Evolutionary conservation across 2,797 vertebrate genomes (phyloP).

Genomic region (Darevskia mixta): DNA sequence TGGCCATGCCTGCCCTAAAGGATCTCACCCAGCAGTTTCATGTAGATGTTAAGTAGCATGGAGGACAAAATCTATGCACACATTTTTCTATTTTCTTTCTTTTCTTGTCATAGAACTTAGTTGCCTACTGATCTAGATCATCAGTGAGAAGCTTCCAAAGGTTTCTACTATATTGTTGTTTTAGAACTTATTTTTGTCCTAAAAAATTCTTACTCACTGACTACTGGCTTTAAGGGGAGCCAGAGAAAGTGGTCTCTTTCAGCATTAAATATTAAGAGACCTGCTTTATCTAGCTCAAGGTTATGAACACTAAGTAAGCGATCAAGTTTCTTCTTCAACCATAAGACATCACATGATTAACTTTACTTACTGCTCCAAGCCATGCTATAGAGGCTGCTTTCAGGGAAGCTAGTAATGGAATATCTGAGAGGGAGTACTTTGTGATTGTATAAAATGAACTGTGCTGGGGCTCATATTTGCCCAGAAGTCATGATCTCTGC

Average conservation of each 20-base stretch:
- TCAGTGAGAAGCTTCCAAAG: not conserved
- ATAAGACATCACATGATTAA: not conserved
- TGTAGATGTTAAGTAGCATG: not conserved
- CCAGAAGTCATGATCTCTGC: not conserved
- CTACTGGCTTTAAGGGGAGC: not conserved
- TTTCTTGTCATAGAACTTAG: not conserved
- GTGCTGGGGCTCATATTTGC: not conserved
- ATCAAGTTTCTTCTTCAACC: slow-evolving; percentile 14
- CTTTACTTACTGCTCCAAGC: not conserved
- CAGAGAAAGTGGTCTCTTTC: slow-evolving; percentile 22
- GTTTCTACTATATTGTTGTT: not conserved
- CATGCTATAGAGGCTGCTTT: not conserved
- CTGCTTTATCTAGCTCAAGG: slow-evolving; percentile 7
- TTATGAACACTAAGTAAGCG: slow-evolving; percentile 23
- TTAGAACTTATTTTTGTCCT: not conserved
- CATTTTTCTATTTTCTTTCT: not conserved
- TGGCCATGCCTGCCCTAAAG: too few relatives aligned
- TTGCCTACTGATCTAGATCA: not conserved
- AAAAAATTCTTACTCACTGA: not conserved
- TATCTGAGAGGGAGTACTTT: not conserved
- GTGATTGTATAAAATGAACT: not conserved
- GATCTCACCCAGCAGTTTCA: not conserved
- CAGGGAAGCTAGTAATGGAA: not conserved
- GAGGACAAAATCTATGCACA: slow-evolving; percentile 2
- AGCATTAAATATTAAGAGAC: slow-evolving; percentile 45